Evolutionary conservation across 2,888 invertebrate species (phyloP).

Genomic region (Choristoneura rosaceana): DNA sequence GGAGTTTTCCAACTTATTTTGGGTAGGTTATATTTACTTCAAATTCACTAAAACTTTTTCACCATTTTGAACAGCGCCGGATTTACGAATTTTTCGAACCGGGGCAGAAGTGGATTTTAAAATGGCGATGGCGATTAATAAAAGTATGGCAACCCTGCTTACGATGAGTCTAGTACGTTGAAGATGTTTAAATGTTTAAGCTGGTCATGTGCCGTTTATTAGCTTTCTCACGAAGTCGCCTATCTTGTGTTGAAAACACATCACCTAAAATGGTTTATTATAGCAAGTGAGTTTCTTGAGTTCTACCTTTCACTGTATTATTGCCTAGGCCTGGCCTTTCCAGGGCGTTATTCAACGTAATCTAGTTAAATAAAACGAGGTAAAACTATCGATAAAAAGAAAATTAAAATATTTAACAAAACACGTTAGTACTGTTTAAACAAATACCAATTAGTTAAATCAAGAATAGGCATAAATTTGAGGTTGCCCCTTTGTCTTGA

Average conservation of each 20-base stretch:
- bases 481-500: no score
- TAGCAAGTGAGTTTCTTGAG: neutral
- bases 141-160: neutral
- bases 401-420: no score
- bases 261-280: conserved; percentile 10
- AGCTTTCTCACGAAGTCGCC: conserved; percentile 18
- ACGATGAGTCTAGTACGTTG: neutral
- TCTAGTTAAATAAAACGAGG: neutral
- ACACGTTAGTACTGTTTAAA: no score
- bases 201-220: conserved; percentile 25
- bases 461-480: no score
- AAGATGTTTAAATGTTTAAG: conserved; percentile 7
- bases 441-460: no score
- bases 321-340: neutral
- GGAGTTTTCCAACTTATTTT: no score
- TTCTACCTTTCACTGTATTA: conserved; percentile 6
- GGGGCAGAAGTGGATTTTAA: no score
- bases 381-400: no score
- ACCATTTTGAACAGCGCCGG: no score
- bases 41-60: no score
- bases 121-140: neutral
- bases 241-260: conserved; percentile 5
- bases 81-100: no score
- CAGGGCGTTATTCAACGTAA: neutral
- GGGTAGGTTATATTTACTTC: no score